A percentile compares a stretch with the other conserved stretches of the same genome.
These are phyloP conservation scores for Erebia palarica DNA, from an alignment of 2,888 invertebrate genomes.

Conservation along the genomic window DNA sequence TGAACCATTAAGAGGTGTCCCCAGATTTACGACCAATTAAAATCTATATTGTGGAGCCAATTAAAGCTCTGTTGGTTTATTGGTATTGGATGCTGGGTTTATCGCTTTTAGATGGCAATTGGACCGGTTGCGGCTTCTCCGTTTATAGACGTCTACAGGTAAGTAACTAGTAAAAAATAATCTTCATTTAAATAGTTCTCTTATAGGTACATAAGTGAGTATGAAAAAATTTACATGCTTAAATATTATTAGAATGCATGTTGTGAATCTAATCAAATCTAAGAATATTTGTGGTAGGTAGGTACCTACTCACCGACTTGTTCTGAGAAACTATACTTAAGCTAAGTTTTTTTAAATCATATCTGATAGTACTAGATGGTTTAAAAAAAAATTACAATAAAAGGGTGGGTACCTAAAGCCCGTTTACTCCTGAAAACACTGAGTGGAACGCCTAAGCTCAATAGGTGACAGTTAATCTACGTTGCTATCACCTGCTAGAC, in stretches of 20 bases:
- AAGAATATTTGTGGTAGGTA: background rate
- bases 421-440: too few relatives aligned
- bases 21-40: slow-evolving; percentile 76
- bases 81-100: slow-evolving; percentile 61
- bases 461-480: too few relatives aligned
- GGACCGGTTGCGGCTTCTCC: slow-evolving; percentile 45
- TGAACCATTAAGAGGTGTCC: slow-evolving; percentile 60
- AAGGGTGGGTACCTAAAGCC: too few relatives aligned
- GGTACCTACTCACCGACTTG: background rate
- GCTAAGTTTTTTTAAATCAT: too few relatives aligned
- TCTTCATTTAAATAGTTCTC: background rate
- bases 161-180: background rate
- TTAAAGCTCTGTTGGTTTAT: slow-evolving; percentile 73
- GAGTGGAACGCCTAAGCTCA: too few relatives aligned
- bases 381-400: too few relatives aligned
- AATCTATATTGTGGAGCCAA: slow-evolving; percentile 73
- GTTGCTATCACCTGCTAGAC: too few relatives aligned
- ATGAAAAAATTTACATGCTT: background rate
- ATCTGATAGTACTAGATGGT: too few relatives aligned
- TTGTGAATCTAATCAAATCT: background rate
- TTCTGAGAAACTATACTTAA: too few relatives aligned
- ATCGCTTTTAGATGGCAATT: slow-evolving; percentile 51
- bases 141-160: slow-evolving; percentile 9
- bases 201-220: background rate
- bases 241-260: background rate